Base-by-base conservation (phyloP, 2,888 invertebrate species). In the Tetragonula carbonaria region DNA sequence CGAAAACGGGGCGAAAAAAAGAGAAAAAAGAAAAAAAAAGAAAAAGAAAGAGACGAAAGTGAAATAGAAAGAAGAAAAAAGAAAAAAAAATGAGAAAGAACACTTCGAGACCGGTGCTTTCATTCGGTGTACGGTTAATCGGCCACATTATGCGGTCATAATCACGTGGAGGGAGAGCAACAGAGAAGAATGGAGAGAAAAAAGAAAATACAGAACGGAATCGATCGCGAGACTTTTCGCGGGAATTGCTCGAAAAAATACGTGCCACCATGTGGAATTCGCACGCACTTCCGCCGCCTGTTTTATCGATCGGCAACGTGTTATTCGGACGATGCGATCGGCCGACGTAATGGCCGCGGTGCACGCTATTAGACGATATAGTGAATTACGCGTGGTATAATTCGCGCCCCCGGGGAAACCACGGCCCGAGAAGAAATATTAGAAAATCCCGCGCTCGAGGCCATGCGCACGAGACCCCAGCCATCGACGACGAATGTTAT, bases 331-430 rank as follows among this genome's bases (percentile, higher is more conserved):
- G 68, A 63, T 55, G 76, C 62, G 72, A 78, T 73, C 50, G 62
- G 23, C 74, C 72, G 53, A 18, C 70, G 59, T 80, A 80, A 88
- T 76, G 80, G 74, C 38, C 53, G 45, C n/a, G 28, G 82, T 57
- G 59, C 87, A 82, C 76, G 87, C 84, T 50, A 84, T 82, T 82
- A 80, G 85, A 76, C 80, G 74, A 78, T 83, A 76, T 78, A 23
- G 75, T 66, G 84, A 86, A 84, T 87, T 82, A 87, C 81, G 81
- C 51, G 74, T 23, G 66, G 74, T 45, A 70, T 63, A 68, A 59
- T 67, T 23, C 66, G 59, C 55, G 50, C 62, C 78, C 16, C n/a
- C 8, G 4, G 23, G 51, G 45, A 45, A 45, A 45, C 75, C 78
- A 75, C 77, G 8, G n/a, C 16, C 70, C 70, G 75, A 45, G 45